Conservation (phyloP, 2,888 invertebrate genomes). For the Chorisops tibialis region DNA sequence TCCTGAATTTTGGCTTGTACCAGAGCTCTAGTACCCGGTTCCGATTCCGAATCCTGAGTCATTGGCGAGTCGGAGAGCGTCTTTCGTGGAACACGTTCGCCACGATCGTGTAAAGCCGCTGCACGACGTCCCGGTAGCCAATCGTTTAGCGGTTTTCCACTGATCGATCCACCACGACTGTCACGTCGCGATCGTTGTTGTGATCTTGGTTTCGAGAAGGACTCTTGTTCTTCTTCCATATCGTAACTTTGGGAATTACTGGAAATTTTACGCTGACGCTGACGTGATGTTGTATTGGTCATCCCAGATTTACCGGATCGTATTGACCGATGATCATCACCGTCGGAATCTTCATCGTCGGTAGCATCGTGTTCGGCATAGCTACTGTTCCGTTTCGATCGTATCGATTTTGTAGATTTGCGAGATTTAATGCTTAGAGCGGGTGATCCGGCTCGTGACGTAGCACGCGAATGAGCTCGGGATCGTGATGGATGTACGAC, state of each 20-base stretch:
- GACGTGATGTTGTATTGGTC: constrained; percentile 33
- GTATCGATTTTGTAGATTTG: constrained; percentile 62
- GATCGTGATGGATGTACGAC: constrained; percentile 47
- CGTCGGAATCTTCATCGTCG: constrained; percentile 64
- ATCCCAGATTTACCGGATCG: constrained; percentile 49
- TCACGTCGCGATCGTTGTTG: constrained; percentile 35
- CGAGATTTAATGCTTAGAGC: constrained; percentile 68
- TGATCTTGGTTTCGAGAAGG: constrained; percentile 37
- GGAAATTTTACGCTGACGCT: constrained; percentile 43
- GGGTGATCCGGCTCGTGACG: constrained; percentile 65
- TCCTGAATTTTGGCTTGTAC: constrained; percentile 52
- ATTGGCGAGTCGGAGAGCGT: constrained; percentile 45
- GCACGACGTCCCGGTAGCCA: constrained; percentile 42
- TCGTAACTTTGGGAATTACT: constrained; percentile 45
- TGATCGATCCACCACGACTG: constrained; percentile 37
- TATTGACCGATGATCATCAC: constrained; percentile 52
- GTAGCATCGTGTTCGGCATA: constrained; percentile 54
- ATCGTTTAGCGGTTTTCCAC: constrained; percentile 45
- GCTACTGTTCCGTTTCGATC: constrained; percentile 53
- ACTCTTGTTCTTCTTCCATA: constrained; percentile 42
- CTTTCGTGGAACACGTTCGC: constrained; percentile 33
- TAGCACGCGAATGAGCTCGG: constrained; percentile 59
- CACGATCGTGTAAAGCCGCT: constrained; percentile 24
- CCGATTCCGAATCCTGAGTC: constrained; percentile 48
- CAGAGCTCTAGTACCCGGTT: constrained; percentile 43